Base-by-base conservation (phyloP, 2,797 vertebrate species). In the Etheostoma perlongum region DNA sequence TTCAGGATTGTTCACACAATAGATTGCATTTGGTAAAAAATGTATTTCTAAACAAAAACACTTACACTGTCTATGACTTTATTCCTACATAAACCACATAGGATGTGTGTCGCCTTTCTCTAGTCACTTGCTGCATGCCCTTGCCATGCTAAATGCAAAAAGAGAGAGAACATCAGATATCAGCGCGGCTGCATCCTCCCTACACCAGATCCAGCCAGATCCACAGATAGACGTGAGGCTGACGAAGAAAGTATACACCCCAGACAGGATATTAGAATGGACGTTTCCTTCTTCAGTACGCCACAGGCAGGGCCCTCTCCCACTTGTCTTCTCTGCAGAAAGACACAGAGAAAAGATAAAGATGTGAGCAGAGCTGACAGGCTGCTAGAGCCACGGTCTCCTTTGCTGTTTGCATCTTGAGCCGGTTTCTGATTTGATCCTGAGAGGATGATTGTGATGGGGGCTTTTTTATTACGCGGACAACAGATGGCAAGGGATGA, bases 221-320 rank as follows among this genome's bases (percentile, higher is more conserved):
- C 83, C 81, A 70, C 88, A 91, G 94, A 95, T 94, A 92, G 87
- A 88, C 64, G 74, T 75, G 71, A 81, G 74, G 81, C 86, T 83
- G 91, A 90, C 69, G 63, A 82, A 71, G 82, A 77, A 58, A 72
- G 86, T 86, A 59, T 80, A 79, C 48, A 74, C 81, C 79, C 65
- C 79, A 89, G 91, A 94, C 91, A 92, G 90, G 93, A 95, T 94
- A 95, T 95, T 94, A 93, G 85, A 93, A 94, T 92, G 86, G 93
- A 94, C 91, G 79, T 91, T 91, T 93, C 92, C 90, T 88, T 86
- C 82, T 91, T 89, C 86, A 83, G 36, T 84, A 74, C 81, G 87
- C 86, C 84, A 92, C 85, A 79, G 89, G 82, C 90, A 86, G 80
- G 83, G 84, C 90, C 88, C 72, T 88, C 80, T 88, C 76, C 85